A percentile compares a stretch with the other conserved stretches of the same genome.
These are phyloP conservation scores for Drosophila atripex DNA, from an alignment of 2,888 invertebrate species.

Conservation along the genomic window DNA sequence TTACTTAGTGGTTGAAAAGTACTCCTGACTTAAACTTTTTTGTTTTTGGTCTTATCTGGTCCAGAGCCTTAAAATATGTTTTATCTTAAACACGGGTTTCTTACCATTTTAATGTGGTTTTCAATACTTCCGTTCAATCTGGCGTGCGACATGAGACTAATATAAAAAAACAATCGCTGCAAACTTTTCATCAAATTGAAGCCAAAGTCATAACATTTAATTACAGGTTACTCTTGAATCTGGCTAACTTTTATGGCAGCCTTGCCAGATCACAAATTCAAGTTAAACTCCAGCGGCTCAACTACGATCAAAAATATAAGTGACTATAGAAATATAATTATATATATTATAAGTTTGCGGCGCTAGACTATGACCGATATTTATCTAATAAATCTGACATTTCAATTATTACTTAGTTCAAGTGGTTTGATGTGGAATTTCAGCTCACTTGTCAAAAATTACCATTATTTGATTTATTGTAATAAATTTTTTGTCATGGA, in stretches of 20 bases:
- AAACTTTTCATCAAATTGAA: slow-evolving; percentile 22
- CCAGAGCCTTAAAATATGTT: background rate
- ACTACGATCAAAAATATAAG: slow-evolving; percentile 18
- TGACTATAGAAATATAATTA: background rate
- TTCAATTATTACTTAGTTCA: background rate
- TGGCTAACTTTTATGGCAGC: slow-evolving; percentile 8
- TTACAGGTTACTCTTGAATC: slow-evolving; percentile 21
- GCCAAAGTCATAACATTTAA: slow-evolving; percentile 10
- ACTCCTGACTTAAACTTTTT: too few species aligned
- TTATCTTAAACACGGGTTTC: background rate
- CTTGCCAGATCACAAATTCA: background rate
- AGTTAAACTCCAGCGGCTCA: background rate
- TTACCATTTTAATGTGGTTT: background rate
- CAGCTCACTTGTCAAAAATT: background rate
- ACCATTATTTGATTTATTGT: background rate
- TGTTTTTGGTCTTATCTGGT: background rate
- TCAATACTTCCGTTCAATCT: slow-evolving; percentile 7
- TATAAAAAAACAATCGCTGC: background rate
- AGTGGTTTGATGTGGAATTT: background rate
- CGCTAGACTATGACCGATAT: background rate
- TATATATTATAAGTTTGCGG: too few species aligned
- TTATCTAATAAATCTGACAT: slow-evolving; percentile 2
- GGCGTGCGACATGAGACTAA: slow-evolving; percentile 44
- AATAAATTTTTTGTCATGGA: background rate
- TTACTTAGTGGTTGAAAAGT: background rate